Conservation (phyloP, 2,797 vertebrate species). For the Anolis apletophallus region DNA sequence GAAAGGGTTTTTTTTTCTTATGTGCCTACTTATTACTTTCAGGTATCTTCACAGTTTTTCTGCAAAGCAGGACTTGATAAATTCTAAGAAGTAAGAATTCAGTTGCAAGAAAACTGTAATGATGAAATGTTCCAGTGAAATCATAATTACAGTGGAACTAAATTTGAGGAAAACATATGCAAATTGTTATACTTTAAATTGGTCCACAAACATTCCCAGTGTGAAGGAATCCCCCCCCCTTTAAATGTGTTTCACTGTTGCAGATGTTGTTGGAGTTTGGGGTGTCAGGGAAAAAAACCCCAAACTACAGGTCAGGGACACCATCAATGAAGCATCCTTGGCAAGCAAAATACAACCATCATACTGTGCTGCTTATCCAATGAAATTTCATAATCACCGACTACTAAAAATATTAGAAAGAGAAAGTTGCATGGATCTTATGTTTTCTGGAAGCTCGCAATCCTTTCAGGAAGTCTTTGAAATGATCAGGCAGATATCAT, state of each 20-base stretch:
- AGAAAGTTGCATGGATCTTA: not conserved
- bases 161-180: not conserved
- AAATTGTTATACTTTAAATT: not conserved
- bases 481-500: not conserved
- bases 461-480: not conserved
- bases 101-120: not conserved
- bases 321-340: not conserved
- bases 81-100: not conserved
- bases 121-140: not conserved
- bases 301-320: not conserved
- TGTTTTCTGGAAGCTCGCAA: not conserved
- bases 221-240: not conserved
- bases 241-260: not conserved
- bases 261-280: not conserved
- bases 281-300: not conserved
- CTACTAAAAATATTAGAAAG: not conserved
- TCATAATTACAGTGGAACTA: not conserved
- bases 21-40: conserved; percentile 51
- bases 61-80: conserved; percentile 3
- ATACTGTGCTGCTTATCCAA: not conserved
- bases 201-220: not conserved
- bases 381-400: not conserved
- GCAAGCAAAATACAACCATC: not conserved
- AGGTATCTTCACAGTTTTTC: conserved; percentile 25
- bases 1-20: conserved; percentile 18